These are phyloP conservation scores for Cephus pygmeus DNA, from an alignment of 2,888 invertebrate genomes.

Conservation along the genomic window DNA sequence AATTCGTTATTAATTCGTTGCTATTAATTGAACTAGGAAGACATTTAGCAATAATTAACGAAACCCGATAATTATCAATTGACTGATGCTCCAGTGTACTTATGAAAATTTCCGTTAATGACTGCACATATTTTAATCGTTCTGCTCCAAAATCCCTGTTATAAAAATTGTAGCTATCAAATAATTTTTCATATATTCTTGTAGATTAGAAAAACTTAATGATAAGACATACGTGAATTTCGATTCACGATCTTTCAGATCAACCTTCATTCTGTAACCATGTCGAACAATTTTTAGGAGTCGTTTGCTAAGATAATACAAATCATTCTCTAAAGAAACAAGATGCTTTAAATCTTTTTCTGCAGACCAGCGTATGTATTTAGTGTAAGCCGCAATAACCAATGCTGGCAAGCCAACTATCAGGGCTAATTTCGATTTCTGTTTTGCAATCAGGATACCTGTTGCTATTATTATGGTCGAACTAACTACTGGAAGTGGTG, in stretches of 20 bases:
- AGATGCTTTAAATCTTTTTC: conserved; percentile 37
- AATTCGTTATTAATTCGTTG: conserved; percentile 36
- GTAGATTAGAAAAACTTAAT: conserved; percentile 5
- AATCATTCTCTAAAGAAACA: conserved; percentile 48
- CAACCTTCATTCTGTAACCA: conserved; percentile 40
- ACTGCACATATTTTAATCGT: conserved; percentile 45
- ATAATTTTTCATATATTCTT: conserved; percentile 8
- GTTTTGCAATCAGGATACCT: conserved; percentile 27
- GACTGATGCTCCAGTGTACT: conserved; percentile 46
- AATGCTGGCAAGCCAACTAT: conserved; percentile 33
- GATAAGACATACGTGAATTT: conserved; percentile 47
- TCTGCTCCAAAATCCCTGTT: conserved; percentile 46
- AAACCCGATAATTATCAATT: conserved; percentile 39
- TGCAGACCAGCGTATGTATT: conserved; percentile 32
- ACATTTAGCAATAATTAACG: conserved; percentile 36
- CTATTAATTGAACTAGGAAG: conserved; percentile 33
- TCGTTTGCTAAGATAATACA: conserved; percentile 45
- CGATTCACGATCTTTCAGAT: conserved; percentile 29
- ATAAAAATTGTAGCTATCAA: conserved; percentile 14
- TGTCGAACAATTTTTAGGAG: conserved; percentile 51
- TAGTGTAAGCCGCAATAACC: conserved; percentile 29
- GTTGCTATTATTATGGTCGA: conserved; percentile 32
- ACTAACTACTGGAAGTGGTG: conserved; percentile 27
- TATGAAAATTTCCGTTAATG: conserved; percentile 44
- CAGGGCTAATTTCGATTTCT: conserved; percentile 26